Evolutionary conservation across 1,140 invertebrate genomes (phyloP).

Genomic region (Drosophila varians): DNA sequence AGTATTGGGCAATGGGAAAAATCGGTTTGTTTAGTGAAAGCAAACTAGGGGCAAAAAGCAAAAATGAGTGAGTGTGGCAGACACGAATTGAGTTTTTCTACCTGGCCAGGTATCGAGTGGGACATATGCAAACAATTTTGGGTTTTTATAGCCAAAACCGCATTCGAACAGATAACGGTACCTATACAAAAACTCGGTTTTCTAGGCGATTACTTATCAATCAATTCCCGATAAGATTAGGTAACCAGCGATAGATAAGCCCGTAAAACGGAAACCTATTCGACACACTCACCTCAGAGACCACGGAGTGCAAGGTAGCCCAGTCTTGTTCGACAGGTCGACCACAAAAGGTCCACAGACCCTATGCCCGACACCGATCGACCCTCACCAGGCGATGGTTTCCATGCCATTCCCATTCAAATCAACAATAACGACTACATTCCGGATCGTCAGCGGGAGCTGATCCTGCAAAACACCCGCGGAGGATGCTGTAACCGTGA

Average conservation of each 20-base stretch:
- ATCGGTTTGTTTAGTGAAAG: background rate
- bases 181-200: background rate
- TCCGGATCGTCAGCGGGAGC: constrained; percentile 8
- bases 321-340: constrained; percentile 42
- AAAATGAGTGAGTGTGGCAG: background rate
- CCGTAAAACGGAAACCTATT: constrained; percentile 29
- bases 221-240: constrained; percentile 67
- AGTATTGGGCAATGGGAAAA: background rate
- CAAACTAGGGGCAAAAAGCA: background rate
- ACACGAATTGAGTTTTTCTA: background rate
- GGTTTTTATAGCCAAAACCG: constrained; percentile 36
- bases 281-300: constrained; percentile 14
- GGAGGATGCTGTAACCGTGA: constrained; percentile 57
- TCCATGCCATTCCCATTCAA: constrained; percentile 41
- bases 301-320: background rate
- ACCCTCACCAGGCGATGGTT: constrained; percentile 27
- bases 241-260: constrained; percentile 39
- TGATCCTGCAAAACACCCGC: constrained; percentile 20
- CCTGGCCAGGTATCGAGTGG: constrained; percentile 2
- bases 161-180: constrained; percentile 29
- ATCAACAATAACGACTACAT: background rate
- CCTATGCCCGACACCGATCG: constrained; percentile 23
- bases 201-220: constrained; percentile 50
- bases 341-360: constrained; percentile 19
- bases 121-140: constrained; percentile 27